Base-by-base conservation (phyloP, 2,888 invertebrate genomes). In the Bombylius discolor region DNA sequence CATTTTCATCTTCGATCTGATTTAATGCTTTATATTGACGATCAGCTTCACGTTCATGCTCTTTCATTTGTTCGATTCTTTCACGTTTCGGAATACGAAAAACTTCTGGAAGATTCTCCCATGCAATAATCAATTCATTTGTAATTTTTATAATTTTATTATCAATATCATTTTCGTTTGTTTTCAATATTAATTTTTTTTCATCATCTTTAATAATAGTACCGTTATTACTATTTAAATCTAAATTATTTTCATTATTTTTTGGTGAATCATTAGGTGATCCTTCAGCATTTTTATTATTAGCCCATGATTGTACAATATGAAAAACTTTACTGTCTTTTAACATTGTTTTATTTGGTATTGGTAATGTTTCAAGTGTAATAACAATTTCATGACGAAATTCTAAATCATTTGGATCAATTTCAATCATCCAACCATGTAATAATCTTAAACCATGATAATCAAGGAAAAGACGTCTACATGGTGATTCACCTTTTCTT, bases 51-150 rank as follows among this genome's bases (percentile, higher is more conserved):
- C 90, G 78, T 75, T 96, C 96, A 68, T 94, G 94, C 68, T 92
- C 91, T 68, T 94, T 94, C 87, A 95, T 90, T 72, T 93, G 92
- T 68, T 95, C 93, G 59, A 93, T 87, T 56, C 92, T 80, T 69
- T 95, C 91, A 64, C 92, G 92, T 74, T 94, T 94, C 2, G 96
- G 96, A 67, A 95, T 96, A 69, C 90, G 85, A 71, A 94, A 96
- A 33, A 80, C 77, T 68, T 81, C 72, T 0, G 73, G 72, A 50
- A 74, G 61, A 8, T 64, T 63, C 48, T 68, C 66, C 74, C 74
- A 74, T 8, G 65, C 65, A 13, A 56, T 57, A 1, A 66, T 63
- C 31, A 71, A 58, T 59, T 67, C 67, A 5, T 60, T 51, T 12
- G 67, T 63, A 45, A 65, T 55, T 47, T 64, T 65, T 52, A 55